A percentile compares a stretch with the other conserved stretches of the same genome.
phyloP scores from a whole-genome alignment of 2,888 invertebrate genomes.

The Papilio demoleus region DNA sequence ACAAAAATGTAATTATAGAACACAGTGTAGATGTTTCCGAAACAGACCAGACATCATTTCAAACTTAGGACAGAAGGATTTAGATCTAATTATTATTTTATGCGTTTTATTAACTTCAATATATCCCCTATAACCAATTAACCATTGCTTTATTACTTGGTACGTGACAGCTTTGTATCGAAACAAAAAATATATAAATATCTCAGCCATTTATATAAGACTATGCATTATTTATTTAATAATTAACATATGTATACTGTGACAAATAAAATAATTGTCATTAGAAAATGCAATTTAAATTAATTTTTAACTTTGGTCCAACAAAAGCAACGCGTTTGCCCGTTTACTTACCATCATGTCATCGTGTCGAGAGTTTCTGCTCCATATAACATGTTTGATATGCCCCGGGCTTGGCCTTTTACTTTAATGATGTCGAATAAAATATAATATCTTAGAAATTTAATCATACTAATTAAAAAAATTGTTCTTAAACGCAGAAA shows the following conservation, averaged over 20 bases:
- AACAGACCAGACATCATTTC: not conserved
- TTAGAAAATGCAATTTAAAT: too few relatives aligned
- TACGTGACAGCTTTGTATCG: too few relatives aligned
- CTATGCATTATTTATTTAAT: too few relatives aligned
- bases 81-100: not conserved
- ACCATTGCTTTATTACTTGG: too few relatives aligned
- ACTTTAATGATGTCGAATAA: constrained; percentile 1
- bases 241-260: too few relatives aligned
- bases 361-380: not conserved
- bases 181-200: too few relatives aligned
- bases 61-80: not conserved
- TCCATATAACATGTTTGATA: not conserved
- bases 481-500: too few relatives aligned
- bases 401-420: not conserved
- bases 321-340: constrained; percentile 3
- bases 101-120: too few relatives aligned
- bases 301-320: too few relatives aligned
- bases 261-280: too few relatives aligned
- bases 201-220: too few relatives aligned
- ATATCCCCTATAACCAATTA: too few relatives aligned
- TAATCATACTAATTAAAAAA: not conserved
- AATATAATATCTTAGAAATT: not conserved
- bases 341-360: not conserved
- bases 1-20: not conserved
- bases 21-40: not conserved